Conservation (phyloP, 1,140 invertebrate genomes). For the Rhynchophorus ferrugineus region DNA sequence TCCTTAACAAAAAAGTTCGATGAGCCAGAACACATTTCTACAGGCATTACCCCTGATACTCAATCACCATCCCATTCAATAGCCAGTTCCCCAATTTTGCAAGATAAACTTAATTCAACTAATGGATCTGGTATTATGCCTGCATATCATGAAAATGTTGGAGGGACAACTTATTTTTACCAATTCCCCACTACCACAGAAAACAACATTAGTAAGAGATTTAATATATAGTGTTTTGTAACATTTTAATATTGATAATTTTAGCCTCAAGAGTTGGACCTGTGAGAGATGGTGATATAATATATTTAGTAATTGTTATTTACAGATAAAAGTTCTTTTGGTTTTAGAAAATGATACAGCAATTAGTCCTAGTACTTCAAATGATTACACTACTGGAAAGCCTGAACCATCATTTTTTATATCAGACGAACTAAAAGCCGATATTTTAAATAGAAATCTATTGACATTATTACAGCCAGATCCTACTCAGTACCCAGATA, state of each 20-base stretch:
- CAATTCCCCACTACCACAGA: slow-evolving; percentile 40
- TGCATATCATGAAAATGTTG: slow-evolving; percentile 74
- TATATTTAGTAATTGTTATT: slow-evolving; percentile 1
- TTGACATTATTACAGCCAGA: slow-evolving; percentile 64
- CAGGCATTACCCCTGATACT: slow-evolving; percentile 15
- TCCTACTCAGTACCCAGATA: slow-evolving; percentile 51
- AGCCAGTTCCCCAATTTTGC: slow-evolving; percentile 11
- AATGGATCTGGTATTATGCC: slow-evolving; percentile 15
- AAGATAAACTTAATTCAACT: slow-evolving; percentile 10
- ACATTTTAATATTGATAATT: slow-evolving; percentile 21
- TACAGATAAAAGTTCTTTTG: too few species aligned
- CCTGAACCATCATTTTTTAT: slow-evolving; percentile 61
- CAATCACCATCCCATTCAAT: slow-evolving; percentile 11
- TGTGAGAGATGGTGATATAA: slow-evolving; percentile 1
- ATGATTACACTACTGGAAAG: slow-evolving; percentile 48
- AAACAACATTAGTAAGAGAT: slow-evolving; percentile 33
- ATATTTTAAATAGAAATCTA: slow-evolving; percentile 70
- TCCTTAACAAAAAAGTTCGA: slow-evolving; percentile 20
- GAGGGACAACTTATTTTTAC: slow-evolving; percentile 92
- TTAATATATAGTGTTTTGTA: background rate
- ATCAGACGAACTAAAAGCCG: slow-evolving; percentile 64
- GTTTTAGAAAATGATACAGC: background rate
- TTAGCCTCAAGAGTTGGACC: slow-evolving; percentile 1
- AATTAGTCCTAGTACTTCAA: slow-evolving; percentile 24
- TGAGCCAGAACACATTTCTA: slow-evolving; percentile 12